Conservation (phyloP, 2,797 vertebrate species). For the Sebastes trivittatus region DNA sequence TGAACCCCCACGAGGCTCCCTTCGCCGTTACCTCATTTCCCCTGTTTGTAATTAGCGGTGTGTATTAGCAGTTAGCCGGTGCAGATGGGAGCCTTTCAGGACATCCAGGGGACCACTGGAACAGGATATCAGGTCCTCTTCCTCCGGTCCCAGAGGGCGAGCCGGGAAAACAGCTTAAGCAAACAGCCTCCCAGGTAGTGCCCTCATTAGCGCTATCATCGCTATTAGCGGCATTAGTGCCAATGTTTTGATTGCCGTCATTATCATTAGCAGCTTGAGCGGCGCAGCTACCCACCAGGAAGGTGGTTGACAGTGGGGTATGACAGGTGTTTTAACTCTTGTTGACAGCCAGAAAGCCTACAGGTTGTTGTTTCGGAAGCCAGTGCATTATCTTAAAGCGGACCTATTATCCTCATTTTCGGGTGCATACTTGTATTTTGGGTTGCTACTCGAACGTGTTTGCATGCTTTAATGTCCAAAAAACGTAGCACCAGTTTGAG, state of each 20-base stretch:
- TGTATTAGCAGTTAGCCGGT: slow-evolving; percentile 64
- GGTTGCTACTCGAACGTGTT: not conserved
- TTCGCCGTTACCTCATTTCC: slow-evolving; percentile 71
- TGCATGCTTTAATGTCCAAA: not conserved
- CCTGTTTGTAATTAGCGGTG: slow-evolving; percentile 74
- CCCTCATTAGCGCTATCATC: slow-evolving; percentile 73
- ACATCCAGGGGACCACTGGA: slow-evolving; percentile 38
- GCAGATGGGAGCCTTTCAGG: slow-evolving; percentile 49
- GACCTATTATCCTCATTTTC: not conserved
- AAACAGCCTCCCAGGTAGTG: slow-evolving; percentile 78
- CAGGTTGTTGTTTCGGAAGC: slow-evolving; percentile 35
- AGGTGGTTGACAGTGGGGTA: slow-evolving; percentile 49
- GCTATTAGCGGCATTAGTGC: slow-evolving; percentile 74
- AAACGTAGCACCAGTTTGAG: not conserved
- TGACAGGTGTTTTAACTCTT: slow-evolving; percentile 63
- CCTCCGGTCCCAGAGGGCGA: slow-evolving; percentile 57
- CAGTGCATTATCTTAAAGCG: not conserved
- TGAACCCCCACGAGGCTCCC: slow-evolving; percentile 20
- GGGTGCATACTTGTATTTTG: not conserved
- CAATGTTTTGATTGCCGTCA: slow-evolving; percentile 74
- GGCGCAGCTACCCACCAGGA: slow-evolving; percentile 51
- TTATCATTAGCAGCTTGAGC: slow-evolving; percentile 72
- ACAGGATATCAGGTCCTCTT: slow-evolving; percentile 67
- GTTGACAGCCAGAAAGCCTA: slow-evolving; percentile 38
- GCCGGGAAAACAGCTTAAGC: slow-evolving; percentile 74